These are phyloP conservation scores for Ictidomys tridecemlineatus DNA, from an alignment of 2,113 vertebrate species.

Conservation along the genomic window DNA sequence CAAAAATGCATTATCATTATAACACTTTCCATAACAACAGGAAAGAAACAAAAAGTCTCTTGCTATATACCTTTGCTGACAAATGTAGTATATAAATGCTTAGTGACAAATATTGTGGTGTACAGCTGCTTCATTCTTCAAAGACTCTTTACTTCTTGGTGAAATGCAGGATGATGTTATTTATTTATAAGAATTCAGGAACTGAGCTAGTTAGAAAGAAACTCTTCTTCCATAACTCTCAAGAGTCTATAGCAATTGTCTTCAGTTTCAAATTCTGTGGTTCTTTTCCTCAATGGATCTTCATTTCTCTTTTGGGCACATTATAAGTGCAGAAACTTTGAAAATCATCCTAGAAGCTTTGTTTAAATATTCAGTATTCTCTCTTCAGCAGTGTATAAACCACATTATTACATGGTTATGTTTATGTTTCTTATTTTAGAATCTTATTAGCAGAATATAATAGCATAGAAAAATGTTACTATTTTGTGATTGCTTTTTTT, in stretches of 20 bases:
- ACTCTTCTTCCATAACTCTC: neutral
- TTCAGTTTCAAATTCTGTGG: neutral
- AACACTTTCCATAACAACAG: neutral
- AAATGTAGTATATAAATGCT: neutral
- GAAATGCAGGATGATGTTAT: neutral
- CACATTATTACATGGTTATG: neutral
- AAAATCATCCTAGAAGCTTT: neutral
- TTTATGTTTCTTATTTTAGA: neutral
- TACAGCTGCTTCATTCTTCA: neutral
- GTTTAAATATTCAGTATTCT: conserved; percentile 31
- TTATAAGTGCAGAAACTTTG: neutral
- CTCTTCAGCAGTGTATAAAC: neutral
- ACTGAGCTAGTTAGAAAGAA: neutral
- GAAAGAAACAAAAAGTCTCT: neutral
- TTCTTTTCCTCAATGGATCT: neutral
- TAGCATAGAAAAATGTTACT: neutral
- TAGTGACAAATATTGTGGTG: neutral
- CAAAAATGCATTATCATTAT: neutral
- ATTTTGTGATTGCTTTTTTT: neutral
- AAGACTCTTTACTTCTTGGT: neutral
- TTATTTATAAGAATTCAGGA: neutral
- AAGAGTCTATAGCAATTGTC: neutral
- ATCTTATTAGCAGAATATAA: neutral
- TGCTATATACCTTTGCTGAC: neutral
- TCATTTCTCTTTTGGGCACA: neutral